A percentile compares a stretch with the other conserved stretches of the same genome.
Evolutionary conservation across 2,113 vertebrate genomes (phyloP).

Genomic region (Carassius carassius): DNA sequence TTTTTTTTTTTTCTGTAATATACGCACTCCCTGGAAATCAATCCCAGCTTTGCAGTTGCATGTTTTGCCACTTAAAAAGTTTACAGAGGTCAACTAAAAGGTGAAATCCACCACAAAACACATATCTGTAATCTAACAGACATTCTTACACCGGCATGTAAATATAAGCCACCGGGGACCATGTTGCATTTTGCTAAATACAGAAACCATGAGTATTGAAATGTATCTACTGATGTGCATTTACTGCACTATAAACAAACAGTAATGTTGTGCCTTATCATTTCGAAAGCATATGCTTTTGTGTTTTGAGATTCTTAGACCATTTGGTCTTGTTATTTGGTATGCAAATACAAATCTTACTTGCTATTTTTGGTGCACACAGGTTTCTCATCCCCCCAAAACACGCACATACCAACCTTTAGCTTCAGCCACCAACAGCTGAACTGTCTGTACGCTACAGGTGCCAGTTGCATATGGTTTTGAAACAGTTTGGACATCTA

Average conservation of each 20-base stretch:
- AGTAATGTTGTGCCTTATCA: background rate
- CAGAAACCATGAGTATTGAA: background rate
- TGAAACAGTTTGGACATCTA: background rate
- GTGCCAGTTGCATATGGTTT: slow-evolving; percentile 32
- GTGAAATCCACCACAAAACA: background rate
- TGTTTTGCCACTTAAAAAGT: background rate
- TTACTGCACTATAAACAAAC: background rate
- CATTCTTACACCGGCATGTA: background rate
- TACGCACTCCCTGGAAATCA: background rate
- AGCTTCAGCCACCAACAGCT: slow-evolving; percentile 36
- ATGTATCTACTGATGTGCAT: background rate
- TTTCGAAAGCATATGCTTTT: background rate
- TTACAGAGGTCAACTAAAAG: background rate
- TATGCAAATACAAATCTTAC: slow-evolving; percentile 51
- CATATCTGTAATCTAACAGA: background rate
- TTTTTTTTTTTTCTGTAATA: background rate
- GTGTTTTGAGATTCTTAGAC: slow-evolving; percentile 19
- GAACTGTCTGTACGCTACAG: slow-evolving; percentile 37
- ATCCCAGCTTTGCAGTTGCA: background rate
- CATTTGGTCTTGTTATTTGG: slow-evolving; percentile 37
- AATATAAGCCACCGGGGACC: background rate
- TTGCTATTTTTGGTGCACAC: slow-evolving; percentile 51
- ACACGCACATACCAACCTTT: slow-evolving; percentile 12
- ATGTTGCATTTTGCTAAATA: background rate
- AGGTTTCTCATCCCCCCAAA: slow-evolving; percentile 51